These are phyloP conservation scores for Serinus canaria DNA, from an alignment of 2,113 vertebrate genomes.

Conservation along the genomic window DNA sequence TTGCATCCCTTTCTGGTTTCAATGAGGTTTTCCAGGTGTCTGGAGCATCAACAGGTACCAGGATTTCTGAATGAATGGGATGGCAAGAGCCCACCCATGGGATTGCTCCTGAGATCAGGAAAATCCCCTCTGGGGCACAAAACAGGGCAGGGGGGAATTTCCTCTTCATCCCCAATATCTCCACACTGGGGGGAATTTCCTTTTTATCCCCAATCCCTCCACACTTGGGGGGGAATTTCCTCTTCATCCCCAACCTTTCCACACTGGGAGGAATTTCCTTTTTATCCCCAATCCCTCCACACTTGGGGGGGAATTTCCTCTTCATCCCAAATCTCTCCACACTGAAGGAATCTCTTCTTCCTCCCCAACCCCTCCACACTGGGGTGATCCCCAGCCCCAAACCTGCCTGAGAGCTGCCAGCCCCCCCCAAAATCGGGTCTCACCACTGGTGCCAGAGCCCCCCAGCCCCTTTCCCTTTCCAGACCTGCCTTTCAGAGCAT, in stretches of 20 bases:
- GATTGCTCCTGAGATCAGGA: background rate
- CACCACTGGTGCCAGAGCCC: background rate
- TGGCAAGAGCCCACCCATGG: accelerated
- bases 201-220: too few species aligned
- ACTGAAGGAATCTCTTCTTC: background rate
- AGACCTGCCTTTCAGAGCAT: accelerated
- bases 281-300: too few species aligned
- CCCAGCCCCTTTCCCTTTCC: background rate
- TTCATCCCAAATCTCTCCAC: background rate
- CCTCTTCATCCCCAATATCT: too few species aligned
- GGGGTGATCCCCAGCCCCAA: background rate
- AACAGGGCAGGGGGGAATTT: too few species aligned
- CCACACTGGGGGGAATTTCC: too few species aligned
- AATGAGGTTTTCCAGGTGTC: accelerated
- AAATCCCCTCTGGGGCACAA: background rate
- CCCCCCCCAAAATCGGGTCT: accelerated
- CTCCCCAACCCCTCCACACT: accelerated
- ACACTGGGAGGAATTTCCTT: too few species aligned
- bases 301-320: too few species aligned
- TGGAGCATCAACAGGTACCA: background rate
- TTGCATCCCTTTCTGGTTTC: background rate
- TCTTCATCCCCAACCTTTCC: too few species aligned
- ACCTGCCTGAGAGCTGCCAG: background rate
- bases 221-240: background rate
- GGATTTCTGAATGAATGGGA: accelerated